Base-by-base conservation (phyloP, 2,888 invertebrate species). In the Epiblema foenella region DNA sequence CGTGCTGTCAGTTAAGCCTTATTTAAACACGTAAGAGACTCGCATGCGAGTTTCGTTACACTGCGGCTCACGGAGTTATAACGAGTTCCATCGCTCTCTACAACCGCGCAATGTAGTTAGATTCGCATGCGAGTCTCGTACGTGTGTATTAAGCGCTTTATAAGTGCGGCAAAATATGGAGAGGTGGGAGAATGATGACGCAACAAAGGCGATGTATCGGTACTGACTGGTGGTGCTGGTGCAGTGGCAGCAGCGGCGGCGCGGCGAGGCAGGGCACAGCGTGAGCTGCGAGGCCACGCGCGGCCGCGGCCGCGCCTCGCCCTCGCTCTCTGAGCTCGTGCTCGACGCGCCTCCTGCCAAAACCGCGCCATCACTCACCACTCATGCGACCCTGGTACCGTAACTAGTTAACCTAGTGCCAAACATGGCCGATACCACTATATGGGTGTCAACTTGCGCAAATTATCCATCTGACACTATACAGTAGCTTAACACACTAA, bases 241-340 rank as follows among this genome's bases (percentile, higher is more conserved):
- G 76, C 86, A 86, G 77, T 82, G 81, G 76, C 85, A 83, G 78
- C 83, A 83, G 73, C 77, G 46, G 10, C 86, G 80, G 5, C 88
- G 82, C 60, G 93, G 93, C 42, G 91, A 89, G 37, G 91, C 81
- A 73, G 93, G 93, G 69, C 93, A 91, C 74, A 93, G 83, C 17
- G 93, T 93, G 69, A 89, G 88, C 79, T 90, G 93, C 68, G 85
- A 85, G 73, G 89, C 89, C 63, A 79, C 79, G 68, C 78, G 60
- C 60, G 75, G 69, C 73, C 83, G 78, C 5, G 78, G 72, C 52
- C 77, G 80, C 65, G 80, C 83, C 75, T 89, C 91, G 69, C 87
- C 86, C 72, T 90, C 90, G 77, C 90, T 89, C 81, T 89, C 91
- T 0, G 91, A 91, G 70, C 88, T 89, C 2, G 85, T 79, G 77